A percentile compares a stretch with the other conserved stretches of the same genome.
These are phyloP conservation scores for Neodontobutis hainanensis DNA, from an alignment of 2,113 vertebrate genomes.

Conservation along the genomic window DNA sequence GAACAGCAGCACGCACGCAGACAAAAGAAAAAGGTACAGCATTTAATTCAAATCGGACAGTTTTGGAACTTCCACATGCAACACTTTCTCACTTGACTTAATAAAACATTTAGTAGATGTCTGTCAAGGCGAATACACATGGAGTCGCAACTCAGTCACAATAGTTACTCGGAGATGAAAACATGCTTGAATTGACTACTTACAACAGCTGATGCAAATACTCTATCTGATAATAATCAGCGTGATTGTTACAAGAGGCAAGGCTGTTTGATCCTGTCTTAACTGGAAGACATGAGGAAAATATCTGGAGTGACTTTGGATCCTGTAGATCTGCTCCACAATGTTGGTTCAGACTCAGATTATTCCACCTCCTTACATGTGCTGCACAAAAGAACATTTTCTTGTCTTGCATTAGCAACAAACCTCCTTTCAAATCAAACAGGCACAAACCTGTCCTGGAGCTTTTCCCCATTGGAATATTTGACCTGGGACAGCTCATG, in stretches of 20 bases:
- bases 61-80: background rate
- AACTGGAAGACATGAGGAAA: too few relatives aligned
- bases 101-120: background rate
- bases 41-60: constrained; percentile 3
- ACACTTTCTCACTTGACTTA: background rate
- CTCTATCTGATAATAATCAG: constrained; percentile 27
- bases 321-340: too few relatives aligned
- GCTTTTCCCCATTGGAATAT: too few relatives aligned
- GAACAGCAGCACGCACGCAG: background rate
- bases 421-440: too few relatives aligned
- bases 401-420: too few relatives aligned
- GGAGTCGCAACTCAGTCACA: background rate
- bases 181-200: constrained; percentile 21
- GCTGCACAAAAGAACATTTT: too few relatives aligned
- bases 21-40: constrained; percentile 10
- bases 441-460: too few relatives aligned
- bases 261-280: too few relatives aligned
- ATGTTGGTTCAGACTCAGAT: too few relatives aligned
- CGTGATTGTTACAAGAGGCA: background rate
- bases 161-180: constrained; percentile 6
- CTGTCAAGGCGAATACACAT: constrained; percentile 1
- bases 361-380: too few relatives aligned
- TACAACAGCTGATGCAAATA: constrained; percentile 41
- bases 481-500: too few relatives aligned
- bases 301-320: too few relatives aligned